Evolutionary conservation across 37 sponge, comb jelly and placozoan genomes (phyloP), one percentile per base, ranked within the genome.

Genomic region (Halisarca cf. caerulea): DNA sequence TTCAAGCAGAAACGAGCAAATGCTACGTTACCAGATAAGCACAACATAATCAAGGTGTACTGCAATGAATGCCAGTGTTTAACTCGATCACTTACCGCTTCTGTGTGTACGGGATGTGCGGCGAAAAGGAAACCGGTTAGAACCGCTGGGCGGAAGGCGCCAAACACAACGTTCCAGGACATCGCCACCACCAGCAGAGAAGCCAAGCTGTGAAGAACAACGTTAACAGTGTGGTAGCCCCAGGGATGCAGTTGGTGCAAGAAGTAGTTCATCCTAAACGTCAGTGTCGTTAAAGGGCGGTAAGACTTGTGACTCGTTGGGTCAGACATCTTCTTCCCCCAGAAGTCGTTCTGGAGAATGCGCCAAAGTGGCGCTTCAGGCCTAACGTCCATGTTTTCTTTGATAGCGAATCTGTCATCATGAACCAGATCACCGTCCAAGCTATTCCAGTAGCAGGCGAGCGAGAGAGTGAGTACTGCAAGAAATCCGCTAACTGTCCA

Each of bases 301-400:
- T 96, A 96, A 0, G 97, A 96, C 84, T 96, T 96, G 86, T 96
- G 97, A 43, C 97, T 96, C 30, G 59, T 71, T 0, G 73, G 88
- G 78, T 85, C 87, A 0, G 51, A 57, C 86, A 96, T 93, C 4
- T 88, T 82, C 61, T 85, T 87, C 0, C 96, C 96, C 96, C 96
- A 96, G 77, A 96, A 96, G 83, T 96, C 96, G 83, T 96, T 75
- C 3, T 5, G 18, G 68, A 93, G 87, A 41, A 91, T 55, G 0
- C 64, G 39, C 0, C 32, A 0, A 2, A 86, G 59, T 28, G 88
- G 80, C 27, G 92, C 86, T 21, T 41, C 34, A 4, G 91, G 84
- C 24, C 86, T 85, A 0, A 96, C 43, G 80, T 96, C 96, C 24
- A 24, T 35, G 82, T 96, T 96, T 33, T 96, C 94, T 21, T 54